Percentiles rank a stretch among this genome's conserved stretches.
Conservation (phyloP, 2,888 invertebrate species). For the Teleiodes luculella region DNA sequence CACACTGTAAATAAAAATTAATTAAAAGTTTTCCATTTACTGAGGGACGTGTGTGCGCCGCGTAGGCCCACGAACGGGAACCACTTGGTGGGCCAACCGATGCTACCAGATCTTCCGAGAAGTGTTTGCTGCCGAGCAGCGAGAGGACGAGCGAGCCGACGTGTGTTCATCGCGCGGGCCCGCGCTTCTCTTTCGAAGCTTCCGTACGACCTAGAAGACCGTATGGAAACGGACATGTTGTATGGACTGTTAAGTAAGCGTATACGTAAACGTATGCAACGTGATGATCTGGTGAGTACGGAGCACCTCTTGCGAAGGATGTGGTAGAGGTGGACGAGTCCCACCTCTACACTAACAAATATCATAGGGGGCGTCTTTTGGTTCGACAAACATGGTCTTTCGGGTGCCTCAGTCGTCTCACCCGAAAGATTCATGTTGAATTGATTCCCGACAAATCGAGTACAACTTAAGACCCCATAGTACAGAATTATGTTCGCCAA, state of each 20-base stretch:
- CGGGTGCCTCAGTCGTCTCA: no score
- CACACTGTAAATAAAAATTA: no score
- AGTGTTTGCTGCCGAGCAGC: neutral
- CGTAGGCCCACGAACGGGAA: no score
- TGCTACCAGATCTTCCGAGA: neutral
- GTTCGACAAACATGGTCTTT: no score
- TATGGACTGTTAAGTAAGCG: neutral
- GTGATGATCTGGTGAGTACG: neutral
- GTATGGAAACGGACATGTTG: neutral
- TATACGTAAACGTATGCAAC: neutral
- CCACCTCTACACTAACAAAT: conserved; percentile 8
- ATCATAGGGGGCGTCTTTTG: neutral
- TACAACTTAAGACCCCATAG: no score
- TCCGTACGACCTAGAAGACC: neutral
- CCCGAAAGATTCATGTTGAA: no score
- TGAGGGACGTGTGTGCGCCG: no score
- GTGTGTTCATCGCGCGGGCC: neutral
- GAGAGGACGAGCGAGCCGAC: neutral
- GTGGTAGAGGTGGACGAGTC: conserved; percentile 17
- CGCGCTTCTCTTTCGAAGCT: neutral
- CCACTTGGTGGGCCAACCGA: no score
- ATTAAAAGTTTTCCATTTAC: no score
- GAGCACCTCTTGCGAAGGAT: neutral
- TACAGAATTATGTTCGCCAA: no score
- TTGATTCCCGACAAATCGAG: no score